These are phyloP conservation scores for Ara ararauna DNA, from an alignment of 2,797 vertebrate species.

Conservation along the genomic window DNA sequence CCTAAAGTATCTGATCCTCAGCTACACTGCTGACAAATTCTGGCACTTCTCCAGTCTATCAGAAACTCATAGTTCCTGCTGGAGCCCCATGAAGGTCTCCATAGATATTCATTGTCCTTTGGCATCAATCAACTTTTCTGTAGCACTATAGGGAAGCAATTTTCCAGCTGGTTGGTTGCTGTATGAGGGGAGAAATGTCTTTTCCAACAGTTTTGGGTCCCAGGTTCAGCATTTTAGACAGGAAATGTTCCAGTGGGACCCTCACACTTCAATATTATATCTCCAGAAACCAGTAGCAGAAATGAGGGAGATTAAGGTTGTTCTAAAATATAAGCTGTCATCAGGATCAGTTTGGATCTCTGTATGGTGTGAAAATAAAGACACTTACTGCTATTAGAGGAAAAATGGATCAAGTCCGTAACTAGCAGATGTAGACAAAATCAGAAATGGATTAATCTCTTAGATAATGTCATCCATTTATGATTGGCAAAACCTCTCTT, in stretches of 20 bases:
- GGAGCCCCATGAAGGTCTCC: rapidly evolving
- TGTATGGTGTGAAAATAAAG: background rate
- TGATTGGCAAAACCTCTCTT: background rate
- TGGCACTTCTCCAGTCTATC: background rate
- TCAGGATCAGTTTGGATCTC: background rate
- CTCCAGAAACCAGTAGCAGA: background rate
- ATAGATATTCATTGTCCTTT: background rate
- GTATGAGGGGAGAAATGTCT: background rate
- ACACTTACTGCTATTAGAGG: background rate
- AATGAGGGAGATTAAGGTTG: background rate
- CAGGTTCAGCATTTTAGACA: background rate
- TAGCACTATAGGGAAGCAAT: background rate
- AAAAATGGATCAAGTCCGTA: background rate
- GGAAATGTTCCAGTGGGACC: background rate
- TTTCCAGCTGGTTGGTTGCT: conserved; percentile 42
- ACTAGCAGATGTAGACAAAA: background rate
- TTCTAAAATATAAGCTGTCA: background rate
- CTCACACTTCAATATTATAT: background rate
- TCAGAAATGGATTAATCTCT: background rate
- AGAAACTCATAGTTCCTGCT: background rate
- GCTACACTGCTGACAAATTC: background rate
- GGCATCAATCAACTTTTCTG: background rate
- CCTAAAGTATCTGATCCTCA: background rate
- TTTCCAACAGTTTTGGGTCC: background rate
- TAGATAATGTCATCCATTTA: background rate